phyloP scores from a whole-genome alignment of 2,888 invertebrate species.

The Drosophila merina region DNA sequence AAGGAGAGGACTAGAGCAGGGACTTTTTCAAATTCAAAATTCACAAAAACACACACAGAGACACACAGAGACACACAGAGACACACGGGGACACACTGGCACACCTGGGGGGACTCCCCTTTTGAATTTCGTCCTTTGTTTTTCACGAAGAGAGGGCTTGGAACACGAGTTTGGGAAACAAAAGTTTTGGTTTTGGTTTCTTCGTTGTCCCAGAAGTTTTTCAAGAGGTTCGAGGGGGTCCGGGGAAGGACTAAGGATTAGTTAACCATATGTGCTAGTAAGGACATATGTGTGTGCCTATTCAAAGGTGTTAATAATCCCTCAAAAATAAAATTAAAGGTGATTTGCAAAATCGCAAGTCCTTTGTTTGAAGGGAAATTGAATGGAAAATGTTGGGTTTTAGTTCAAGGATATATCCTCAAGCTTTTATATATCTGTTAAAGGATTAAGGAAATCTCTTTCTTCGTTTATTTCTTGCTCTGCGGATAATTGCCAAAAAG shows the following conservation, averaged over 20 bases:
- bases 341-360: not conserved
- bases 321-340: conserved; percentile 4
- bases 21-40: conserved; percentile 58
- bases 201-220: conserved; percentile 57
- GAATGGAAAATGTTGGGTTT: not conserved
- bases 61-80: conserved; percentile 42
- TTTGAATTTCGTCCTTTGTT: conserved; percentile 23
- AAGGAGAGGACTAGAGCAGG: not conserved
- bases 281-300: not conserved
- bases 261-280: conserved; percentile 26
- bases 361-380: not conserved
- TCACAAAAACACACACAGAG: conserved; percentile 22
- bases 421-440: not conserved
- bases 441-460: conserved; percentile 11
- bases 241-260: conserved; percentile 18
- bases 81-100: conserved; percentile 32
- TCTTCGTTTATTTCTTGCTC: conserved; percentile 6
- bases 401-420: not conserved
- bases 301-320: conserved; percentile 33
- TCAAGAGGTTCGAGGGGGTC: not conserved
- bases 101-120: conserved; percentile 20
- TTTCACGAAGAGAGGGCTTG: conserved; percentile 31
- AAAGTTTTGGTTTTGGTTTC: conserved; percentile 74
- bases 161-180: conserved; percentile 79
- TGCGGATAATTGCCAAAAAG: conserved; percentile 67